Conservation (phyloP, 2,113 vertebrate species). For the Ramphastos sulfuratus region DNA sequence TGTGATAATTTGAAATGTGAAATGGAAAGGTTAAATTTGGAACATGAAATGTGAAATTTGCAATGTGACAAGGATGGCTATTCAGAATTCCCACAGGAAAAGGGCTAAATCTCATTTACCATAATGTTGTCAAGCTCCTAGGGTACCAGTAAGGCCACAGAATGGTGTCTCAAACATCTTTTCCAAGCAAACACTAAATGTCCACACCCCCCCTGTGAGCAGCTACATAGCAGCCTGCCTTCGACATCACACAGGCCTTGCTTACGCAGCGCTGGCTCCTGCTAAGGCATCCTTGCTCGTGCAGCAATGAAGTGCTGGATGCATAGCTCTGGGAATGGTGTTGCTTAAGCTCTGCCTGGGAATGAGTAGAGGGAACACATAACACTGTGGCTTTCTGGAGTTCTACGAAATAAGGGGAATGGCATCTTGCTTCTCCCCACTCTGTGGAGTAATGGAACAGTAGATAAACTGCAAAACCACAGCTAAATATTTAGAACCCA, state of each 20-base stretch:
- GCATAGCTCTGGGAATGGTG: constrained; percentile 4
- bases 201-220: neutral
- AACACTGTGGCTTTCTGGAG: constrained; percentile 34
- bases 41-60: neutral
- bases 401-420: constrained; percentile 34
- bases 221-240: neutral
- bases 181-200: neutral
- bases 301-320: constrained; percentile 9
- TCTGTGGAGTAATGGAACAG: constrained; percentile 42
- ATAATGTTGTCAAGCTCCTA: neutral
- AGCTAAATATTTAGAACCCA: constrained; percentile 53
- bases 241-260: constrained; percentile 1
- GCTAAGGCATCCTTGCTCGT: constrained; percentile 10
- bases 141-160: neutral
- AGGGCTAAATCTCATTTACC: neutral
- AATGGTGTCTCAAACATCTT: constrained; percentile 17
- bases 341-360: constrained; percentile 35
- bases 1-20: too few relatives aligned
- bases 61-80: neutral
- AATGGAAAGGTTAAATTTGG: too few relatives aligned
- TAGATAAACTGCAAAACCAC: constrained; percentile 51
- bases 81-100: neutral
- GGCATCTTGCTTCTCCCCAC: neutral
- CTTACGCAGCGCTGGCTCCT: neutral
- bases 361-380: constrained; percentile 46